These are phyloP conservation scores for Pseudomyrmex cubaensis DNA, from an alignment of 1,140 invertebrate genomes.

Conservation along the genomic window DNA sequence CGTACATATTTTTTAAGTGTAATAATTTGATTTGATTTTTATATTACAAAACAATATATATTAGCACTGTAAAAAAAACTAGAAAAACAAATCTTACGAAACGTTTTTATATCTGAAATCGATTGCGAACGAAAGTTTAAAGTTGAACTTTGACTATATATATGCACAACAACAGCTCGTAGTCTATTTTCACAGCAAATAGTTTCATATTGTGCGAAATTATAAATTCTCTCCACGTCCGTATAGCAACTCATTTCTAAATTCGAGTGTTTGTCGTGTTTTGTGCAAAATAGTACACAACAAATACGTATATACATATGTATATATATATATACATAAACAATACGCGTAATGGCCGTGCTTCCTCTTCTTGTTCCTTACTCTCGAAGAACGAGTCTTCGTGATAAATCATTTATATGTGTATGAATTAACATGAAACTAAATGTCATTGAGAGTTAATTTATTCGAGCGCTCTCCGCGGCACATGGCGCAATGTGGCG, in stretches of 20 bases:
- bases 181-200: too few relatives aligned
- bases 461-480: background rate
- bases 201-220: too few relatives aligned
- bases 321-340: background rate
- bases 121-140: too few relatives aligned
- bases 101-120: too few relatives aligned
- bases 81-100: too few relatives aligned
- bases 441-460: conserved; percentile 8
- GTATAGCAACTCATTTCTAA: background rate
- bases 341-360: conserved; percentile 2
- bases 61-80: too few relatives aligned
- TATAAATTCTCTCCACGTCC: background rate
- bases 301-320: background rate
- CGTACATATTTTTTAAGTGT: too few relatives aligned
- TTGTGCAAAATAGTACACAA: background rate
- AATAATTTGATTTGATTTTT: too few relatives aligned
- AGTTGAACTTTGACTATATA: too few relatives aligned
- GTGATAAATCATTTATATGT: background rate
- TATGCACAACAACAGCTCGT: too few relatives aligned
- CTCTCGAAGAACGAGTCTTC: background rate
- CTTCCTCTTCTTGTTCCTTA: background rate
- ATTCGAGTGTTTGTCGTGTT: background rate
- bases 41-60: too few relatives aligned
- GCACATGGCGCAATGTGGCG: background rate
- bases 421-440: conserved; percentile 1